Evolutionary conservation across 2,113 vertebrate genomes (phyloP).

Genomic region (Tupaia chinensis): DNA sequence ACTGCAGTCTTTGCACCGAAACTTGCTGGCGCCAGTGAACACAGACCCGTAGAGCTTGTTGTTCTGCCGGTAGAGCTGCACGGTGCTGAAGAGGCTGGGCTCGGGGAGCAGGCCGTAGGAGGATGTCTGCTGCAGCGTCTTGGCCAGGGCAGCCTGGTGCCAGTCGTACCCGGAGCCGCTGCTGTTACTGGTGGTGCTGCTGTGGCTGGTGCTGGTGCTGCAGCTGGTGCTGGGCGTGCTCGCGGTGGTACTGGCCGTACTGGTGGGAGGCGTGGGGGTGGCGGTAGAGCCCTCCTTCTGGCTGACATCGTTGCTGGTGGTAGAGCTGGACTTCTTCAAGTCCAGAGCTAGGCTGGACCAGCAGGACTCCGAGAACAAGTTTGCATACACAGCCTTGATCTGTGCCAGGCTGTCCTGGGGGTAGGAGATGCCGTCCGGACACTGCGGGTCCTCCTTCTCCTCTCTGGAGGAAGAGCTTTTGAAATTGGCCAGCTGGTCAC

Average conservation of each 20-base stretch:
- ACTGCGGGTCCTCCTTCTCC: conserved; percentile 91
- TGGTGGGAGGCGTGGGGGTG: conserved; percentile 72
- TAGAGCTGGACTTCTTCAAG: conserved; percentile 93
- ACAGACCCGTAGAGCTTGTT: conserved; percentile 99
- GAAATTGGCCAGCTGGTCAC: conserved; percentile 95
- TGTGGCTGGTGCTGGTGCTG: conserved; percentile 85
- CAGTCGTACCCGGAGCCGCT: conserved; percentile 96
- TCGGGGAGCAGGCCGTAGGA: conserved; percentile 97
- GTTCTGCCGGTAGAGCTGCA: conserved; percentile 98
- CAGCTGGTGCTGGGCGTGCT: conserved; percentile 82
- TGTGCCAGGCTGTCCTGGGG: conserved; percentile 98
- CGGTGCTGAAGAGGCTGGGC: conserved; percentile 99
- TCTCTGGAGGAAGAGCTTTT: conserved; percentile 93
- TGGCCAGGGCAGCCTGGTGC: conserved; percentile 98
- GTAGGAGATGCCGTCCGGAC: conserved; percentile 90
- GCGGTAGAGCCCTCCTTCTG: conserved; percentile 85
- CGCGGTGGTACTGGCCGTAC: conserved; percentile 67
- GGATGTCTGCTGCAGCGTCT: conserved; percentile 96
- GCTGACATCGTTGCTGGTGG: conserved; percentile 89
- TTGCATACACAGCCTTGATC: conserved; percentile 98
- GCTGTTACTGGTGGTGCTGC: conserved; percentile 82
- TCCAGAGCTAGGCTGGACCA: conserved; percentile 97
- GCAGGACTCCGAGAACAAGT: conserved; percentile 97
- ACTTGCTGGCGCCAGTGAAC: conserved; percentile 99
- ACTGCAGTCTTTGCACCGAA: conserved; percentile 99